A percentile compares a stretch with the other conserved stretches of the same genome.
phyloP scores from a whole-genome alignment of 2,113 vertebrate genomes.

The Sarotherodon lohbergeri region DNA sequence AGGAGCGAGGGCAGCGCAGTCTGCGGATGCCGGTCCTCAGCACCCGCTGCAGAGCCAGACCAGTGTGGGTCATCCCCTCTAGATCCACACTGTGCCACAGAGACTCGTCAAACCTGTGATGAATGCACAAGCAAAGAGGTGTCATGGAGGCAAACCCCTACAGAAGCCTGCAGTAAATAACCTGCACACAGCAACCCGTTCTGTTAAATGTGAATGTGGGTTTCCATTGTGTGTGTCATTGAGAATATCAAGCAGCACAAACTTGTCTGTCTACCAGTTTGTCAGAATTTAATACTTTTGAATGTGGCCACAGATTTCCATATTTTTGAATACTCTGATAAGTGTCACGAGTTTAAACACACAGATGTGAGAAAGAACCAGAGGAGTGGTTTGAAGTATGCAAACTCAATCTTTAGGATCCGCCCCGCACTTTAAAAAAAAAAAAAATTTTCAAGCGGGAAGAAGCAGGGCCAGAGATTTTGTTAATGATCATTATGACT shows the following conservation, averaged over 20 bases:
- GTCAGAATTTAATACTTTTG: not conserved
- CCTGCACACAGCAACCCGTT: too few species aligned
- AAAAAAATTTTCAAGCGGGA: not conserved
- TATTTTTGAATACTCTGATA: not conserved
- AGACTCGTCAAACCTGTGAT: slow-evolving; percentile 84
- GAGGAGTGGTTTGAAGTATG: not conserved
- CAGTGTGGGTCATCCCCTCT: slow-evolving; percentile 72
- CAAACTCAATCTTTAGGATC: not conserved
- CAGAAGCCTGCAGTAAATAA: not conserved
- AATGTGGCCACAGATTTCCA: not conserved
- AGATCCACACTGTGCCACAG: slow-evolving; percentile 90
- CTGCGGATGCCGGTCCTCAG: slow-evolving; percentile 75
- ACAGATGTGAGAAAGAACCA: not conserved
- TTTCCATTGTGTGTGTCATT: not conserved
- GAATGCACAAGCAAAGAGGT: not conserved
- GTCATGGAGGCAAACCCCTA: not conserved
- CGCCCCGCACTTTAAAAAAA: not conserved
- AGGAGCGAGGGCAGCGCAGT: slow-evolving; percentile 85
- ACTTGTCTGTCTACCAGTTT: not conserved
- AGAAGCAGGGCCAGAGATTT: not conserved
- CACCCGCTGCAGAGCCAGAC: slow-evolving; percentile 75
- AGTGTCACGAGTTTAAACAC: not conserved
- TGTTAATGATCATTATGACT: slow-evolving; percentile 42
- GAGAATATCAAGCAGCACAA: not conserved
- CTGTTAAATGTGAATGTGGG: not conserved